phyloP scores from a whole-genome alignment of 2,888 invertebrate species.

The Atethmia centrago region DNA sequence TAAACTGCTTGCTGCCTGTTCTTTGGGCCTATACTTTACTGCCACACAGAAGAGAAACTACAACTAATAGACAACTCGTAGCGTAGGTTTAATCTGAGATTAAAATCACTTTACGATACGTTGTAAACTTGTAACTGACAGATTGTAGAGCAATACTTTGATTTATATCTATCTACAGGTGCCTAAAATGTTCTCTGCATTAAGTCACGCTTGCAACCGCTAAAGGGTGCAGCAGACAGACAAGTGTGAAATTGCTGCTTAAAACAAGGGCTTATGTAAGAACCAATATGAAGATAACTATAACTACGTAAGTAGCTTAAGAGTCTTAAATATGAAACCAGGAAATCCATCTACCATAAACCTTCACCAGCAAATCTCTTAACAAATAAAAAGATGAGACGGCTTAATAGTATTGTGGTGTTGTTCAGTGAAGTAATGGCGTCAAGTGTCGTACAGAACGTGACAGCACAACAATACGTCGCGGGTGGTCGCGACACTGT shows the following conservation, averaged over 20 bases:
- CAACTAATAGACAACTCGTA: not conserved
- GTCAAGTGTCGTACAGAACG: constrained; percentile 76
- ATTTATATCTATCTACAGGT: not conserved
- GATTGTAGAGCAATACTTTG: constrained; percentile 1
- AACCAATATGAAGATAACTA: not conserved
- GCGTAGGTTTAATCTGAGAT: constrained; percentile 9
- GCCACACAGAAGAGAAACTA: not conserved
- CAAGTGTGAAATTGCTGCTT: not conserved
- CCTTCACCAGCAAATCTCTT: constrained; percentile 59
- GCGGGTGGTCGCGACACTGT: constrained; percentile 83
- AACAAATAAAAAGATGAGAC: constrained; percentile 69
- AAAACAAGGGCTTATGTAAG: not conserved
- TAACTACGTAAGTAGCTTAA: constrained; percentile 9
- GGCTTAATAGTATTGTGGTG: constrained; percentile 72
- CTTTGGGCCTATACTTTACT: not conserved
- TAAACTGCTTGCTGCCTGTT: not conserved
- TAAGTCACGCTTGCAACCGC: not conserved
- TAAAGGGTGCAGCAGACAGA: not conserved
- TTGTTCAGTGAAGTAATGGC: constrained; percentile 72
- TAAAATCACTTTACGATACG: not conserved
- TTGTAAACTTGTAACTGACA: constrained; percentile 11
- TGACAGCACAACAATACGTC: constrained; percentile 81
- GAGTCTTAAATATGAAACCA: constrained; percentile 17
- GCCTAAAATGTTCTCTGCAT: not conserved
- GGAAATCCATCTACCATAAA: constrained; percentile 53